These are phyloP conservation scores for Ceraclea dissimilis DNA, from an alignment of 2,888 invertebrate genomes.

Conservation along the genomic window DNA sequence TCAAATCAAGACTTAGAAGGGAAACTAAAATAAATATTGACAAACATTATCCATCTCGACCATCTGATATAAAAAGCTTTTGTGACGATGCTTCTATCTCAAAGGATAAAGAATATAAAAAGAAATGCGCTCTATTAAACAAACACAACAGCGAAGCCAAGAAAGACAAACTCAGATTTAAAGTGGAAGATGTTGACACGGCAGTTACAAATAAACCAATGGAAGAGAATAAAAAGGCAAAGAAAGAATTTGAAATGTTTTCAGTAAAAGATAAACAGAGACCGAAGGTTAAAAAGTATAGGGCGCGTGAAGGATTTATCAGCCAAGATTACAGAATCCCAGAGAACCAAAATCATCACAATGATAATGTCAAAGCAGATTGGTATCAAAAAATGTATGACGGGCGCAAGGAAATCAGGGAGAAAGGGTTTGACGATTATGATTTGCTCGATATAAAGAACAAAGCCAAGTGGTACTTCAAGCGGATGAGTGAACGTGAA, in stretches of 20 bases:
- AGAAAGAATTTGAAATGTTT: constrained; percentile 27
- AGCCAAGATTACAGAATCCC: not conserved
- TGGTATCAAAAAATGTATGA: constrained; percentile 41
- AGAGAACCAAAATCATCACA: not conserved
- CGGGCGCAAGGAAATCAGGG: constrained; percentile 38
- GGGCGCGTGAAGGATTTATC: not conserved
- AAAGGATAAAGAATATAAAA: not conserved
- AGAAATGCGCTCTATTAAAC: not conserved
- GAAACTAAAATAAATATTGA: not conserved
- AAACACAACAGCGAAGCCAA: not conserved
- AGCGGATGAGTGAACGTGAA: constrained; percentile 42
- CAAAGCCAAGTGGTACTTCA: constrained; percentile 44
- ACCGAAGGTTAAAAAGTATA: constrained; percentile 25
- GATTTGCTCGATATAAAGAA: constrained; percentile 34
- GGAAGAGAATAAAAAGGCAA: constrained; percentile 32
- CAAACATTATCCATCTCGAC: not conserved
- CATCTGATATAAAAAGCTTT: not conserved
- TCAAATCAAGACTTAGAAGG: not conserved
- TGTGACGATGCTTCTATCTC: not conserved
- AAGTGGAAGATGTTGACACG: not conserved
- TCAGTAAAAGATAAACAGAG: constrained; percentile 34
- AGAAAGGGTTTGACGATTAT: constrained; percentile 34
- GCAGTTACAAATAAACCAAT: not conserved
- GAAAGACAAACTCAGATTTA: not conserved
- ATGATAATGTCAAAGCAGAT: constrained; percentile 13